Evolutionary conservation across 2,797 vertebrate genomes (phyloP).

Genomic region (Orientallactaga sibirica): DNA sequence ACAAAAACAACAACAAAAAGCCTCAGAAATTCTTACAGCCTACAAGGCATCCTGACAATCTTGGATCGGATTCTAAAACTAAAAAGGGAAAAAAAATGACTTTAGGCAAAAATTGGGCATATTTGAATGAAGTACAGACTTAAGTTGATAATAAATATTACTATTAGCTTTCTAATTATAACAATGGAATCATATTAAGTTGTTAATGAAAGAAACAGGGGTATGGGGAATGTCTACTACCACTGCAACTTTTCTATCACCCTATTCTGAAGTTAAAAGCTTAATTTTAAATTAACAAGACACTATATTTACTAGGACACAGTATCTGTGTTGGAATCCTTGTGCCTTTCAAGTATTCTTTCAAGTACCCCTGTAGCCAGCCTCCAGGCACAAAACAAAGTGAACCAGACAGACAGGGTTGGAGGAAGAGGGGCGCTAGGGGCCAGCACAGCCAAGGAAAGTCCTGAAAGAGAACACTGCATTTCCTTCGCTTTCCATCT

Average conservation of each 20-base stretch:
- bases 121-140: neutral
- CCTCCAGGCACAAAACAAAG: neutral
- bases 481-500: neutral
- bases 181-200: fast-evolving
- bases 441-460: fast-evolving
- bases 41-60: neutral
- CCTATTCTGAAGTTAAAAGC: neutral
- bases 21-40: neutral
- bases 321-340: neutral
- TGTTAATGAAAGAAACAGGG: neutral
- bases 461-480: neutral
- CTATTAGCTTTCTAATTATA: neutral
- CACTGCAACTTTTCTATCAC: neutral
- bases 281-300: neutral
- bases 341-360: neutral
- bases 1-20: neutral
- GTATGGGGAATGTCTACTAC: neutral
- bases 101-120: neutral
- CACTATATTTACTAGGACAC: neutral
- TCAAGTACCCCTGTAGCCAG: too few species aligned
- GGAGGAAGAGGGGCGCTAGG: fast-evolving
- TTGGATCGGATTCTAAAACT: neutral
- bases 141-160: neutral
- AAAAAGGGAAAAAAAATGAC: neutral
- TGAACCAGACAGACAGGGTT: too few species aligned